phyloP scores from a whole-genome alignment of 2,888 invertebrate genomes.

The Shargacucullia verbasci region DNA sequence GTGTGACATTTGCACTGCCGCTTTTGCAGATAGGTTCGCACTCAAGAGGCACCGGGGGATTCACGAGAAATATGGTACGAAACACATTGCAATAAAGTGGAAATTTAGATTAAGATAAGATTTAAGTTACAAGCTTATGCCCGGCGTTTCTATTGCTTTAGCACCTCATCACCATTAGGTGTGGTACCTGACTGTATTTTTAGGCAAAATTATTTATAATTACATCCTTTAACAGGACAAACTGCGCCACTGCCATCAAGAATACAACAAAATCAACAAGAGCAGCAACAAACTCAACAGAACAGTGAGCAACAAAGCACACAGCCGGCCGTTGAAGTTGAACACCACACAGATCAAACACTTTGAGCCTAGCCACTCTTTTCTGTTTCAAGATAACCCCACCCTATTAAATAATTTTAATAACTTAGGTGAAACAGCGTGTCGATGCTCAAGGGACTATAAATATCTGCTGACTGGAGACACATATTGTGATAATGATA shows the following conservation, averaged over 20 bases:
- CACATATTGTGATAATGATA: conserved; percentile 46
- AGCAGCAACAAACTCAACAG: conserved; percentile 65
- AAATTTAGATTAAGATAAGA: no score
- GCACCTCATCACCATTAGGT: no score
- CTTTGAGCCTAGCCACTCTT: conserved; percentile 71
- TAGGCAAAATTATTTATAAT: no score
- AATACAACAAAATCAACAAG: conserved; percentile 75
- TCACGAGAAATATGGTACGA: conserved; percentile 94
- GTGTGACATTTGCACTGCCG: conserved; percentile 95
- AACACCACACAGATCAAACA: conserved; percentile 74
- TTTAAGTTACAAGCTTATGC: no score
- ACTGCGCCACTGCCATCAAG: conserved; percentile 84
- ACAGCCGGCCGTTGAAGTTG: conserved; percentile 75
- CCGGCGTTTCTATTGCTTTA: no score
- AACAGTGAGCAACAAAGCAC: conserved; percentile 69
- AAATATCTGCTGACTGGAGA: conserved; percentile 26
- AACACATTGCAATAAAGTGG: not conserved
- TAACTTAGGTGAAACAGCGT: conserved; percentile 25
- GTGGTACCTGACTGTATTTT: no score
- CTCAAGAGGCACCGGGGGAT: conserved; percentile 95
- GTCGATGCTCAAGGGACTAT: conserved; percentile 30
- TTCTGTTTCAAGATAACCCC: conserved; percentile 53
- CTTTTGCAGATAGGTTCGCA: conserved; percentile 96
- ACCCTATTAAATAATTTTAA: conserved; percentile 45
- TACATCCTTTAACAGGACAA: conserved; percentile 73